Base-by-base conservation (phyloP, 2,888 invertebrate species). In the Eristalis intricaria region DNA sequence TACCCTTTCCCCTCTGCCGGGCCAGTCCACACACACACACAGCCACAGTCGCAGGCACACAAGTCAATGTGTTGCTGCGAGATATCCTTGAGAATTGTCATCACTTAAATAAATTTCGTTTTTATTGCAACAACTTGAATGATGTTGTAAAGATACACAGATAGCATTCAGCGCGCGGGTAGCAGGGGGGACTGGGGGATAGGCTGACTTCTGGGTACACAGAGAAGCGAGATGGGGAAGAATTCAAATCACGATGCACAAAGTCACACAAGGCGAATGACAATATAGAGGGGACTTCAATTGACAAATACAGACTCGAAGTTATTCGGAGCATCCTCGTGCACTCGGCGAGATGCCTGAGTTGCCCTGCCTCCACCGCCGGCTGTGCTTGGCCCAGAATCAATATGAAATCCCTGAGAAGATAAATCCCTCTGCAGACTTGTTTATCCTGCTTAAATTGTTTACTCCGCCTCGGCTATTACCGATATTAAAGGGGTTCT, bases 81-180 rank as follows among this genome's bases (percentile, higher is more conserved):
- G 8, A n/a, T 43, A 13, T 43, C 60, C 23, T n/a, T 19, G 35
- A 15, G 63, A 77, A 75, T 70, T 56, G 69, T 68, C 60, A n/a
- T 40, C 68, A 73, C 58, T 69, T 74, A 73, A 78, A 71, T 66
- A 66, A 43, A 66, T 60, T 76, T 64, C 63, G 70, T 76, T 84
- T 84, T 84, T 76, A 84, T 68, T 76, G 66, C 71, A 63, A 56
- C 75, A 71, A 76, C 71, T 76, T 29, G 63, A 63, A 66, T 66
- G 65, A 75, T 64, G 74, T 66, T 23, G 38, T 75, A 56, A 68
- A 70, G 61, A 71, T 76, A 75, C 70, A 65, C 15, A 19, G n/a
- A 75, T n/a, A 19, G n/a, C 58, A 69, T 70, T 66, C 61, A 2
- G 29, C 10, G 10, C 0, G 13, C 63, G 58, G 4, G 43, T 2